Base-by-base conservation (phyloP, 2,888 invertebrate genomes). In the Leistus spinibarbis region DNA sequence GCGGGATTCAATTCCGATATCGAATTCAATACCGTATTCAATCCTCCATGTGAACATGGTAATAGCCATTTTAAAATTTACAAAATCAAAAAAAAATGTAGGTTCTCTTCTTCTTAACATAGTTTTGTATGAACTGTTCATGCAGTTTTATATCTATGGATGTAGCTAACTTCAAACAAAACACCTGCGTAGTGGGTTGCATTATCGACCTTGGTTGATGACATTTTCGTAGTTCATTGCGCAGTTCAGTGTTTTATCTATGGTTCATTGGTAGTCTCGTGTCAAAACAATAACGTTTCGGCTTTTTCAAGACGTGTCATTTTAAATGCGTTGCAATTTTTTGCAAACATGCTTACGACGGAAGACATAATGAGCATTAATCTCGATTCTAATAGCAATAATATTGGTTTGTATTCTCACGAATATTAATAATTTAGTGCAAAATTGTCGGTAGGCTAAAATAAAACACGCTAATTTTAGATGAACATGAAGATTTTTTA, bases 401-500 rank as follows among this genome's bases (percentile, higher is more conserved):
- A 67, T 54, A 73, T 73, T 22, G 73, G 73, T 73, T 40, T 64
- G 24, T 57, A 19, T 19, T n/a, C 17, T 57, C 13, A n/a, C 7
- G 17, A 3, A 20, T 20, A 63, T 16, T 7, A 66, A 66, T 66
- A 22, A 7, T 69, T 69, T 69, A 60, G 27, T 9, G n/a, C n/a
- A n/a, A 64, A 19, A 60, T 20, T 60, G 7, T 16, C 5, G 2
- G 4, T 19, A 60, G 54, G n/a, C 17, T 54, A 17, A 60, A 17
- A 16, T 17, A 20, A 19, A 60, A 60, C 22, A 20, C 19, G 20
- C 17, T 5, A 5, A 22, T 60, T 60, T 63, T 76, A 71, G 77
- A 77, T 40, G 71, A 54, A 62, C 84, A 84, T 76, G 85, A 85
- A 77, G 85, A 85, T 77, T 85, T 85, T 73, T 77, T 85, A 27